Percentiles rank a stretch among this genome's conserved stretches.
These are phyloP conservation scores for Apeira syringaria DNA, from an alignment of 2,888 invertebrate genomes.

Conservation along the genomic window DNA sequence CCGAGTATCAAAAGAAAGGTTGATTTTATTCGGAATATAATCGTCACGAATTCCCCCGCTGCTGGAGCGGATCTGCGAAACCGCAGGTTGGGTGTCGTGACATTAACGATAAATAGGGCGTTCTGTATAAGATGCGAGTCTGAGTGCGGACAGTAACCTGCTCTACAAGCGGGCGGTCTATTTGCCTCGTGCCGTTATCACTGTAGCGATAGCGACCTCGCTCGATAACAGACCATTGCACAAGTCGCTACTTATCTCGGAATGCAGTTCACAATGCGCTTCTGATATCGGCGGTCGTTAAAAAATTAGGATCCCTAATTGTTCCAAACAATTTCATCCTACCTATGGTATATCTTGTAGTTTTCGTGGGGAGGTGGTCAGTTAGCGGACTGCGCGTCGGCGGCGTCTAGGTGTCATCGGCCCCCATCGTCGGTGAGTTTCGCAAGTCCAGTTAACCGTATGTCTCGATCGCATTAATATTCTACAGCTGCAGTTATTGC, in stretches of 20 bases:
- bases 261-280: slow-evolving; percentile 64
- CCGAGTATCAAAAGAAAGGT: slow-evolving; percentile 41
- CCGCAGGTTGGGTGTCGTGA: slow-evolving; percentile 21
- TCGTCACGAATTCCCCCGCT: slow-evolving; percentile 31
- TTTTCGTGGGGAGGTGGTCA: slow-evolving; percentile 46
- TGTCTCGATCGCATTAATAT: slow-evolving; percentile 77
- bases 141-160: slow-evolving; percentile 49
- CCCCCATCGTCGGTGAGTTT: slow-evolving; percentile 71
- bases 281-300: slow-evolving; percentile 55
- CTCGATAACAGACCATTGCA: slow-evolving; percentile 62
- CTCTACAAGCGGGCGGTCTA: slow-evolving; percentile 53
- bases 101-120: slow-evolving; percentile 53
- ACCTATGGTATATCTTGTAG: slow-evolving; percentile 38
- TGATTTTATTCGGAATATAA: slow-evolving; percentile 34
- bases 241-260: slow-evolving; percentile 63
- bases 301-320: slow-evolving; percentile 40
- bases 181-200: slow-evolving; percentile 68
- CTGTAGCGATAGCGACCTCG: slow-evolving; percentile 57
- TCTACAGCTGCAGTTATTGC: slow-evolving; percentile 70
- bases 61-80: slow-evolving; percentile 21
- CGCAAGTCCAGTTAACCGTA: slow-evolving; percentile 80
- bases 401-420: slow-evolving; percentile 61
- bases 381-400: slow-evolving; percentile 38
- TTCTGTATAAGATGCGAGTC: slow-evolving; percentile 43
- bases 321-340: slow-evolving; percentile 25